These are phyloP conservation scores for Egretta garzetta DNA, from an alignment of 2,113 vertebrate genomes.

Conservation along the genomic window DNA sequence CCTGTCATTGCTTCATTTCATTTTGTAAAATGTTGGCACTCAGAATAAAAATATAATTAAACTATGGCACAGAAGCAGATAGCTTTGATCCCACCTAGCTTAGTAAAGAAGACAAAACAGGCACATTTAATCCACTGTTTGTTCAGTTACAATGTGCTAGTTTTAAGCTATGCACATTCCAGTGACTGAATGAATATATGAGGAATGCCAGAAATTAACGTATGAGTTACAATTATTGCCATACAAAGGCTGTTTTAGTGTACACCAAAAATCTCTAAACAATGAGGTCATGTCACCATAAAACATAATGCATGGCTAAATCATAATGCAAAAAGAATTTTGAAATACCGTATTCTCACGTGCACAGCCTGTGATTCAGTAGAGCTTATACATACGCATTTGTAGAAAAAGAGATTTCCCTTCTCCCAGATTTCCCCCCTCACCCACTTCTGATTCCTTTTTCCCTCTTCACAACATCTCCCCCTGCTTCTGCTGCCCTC, in stretches of 20 bases:
- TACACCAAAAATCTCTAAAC: constrained; percentile 33
- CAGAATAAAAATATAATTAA: constrained; percentile 60
- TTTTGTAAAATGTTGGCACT: constrained; percentile 43
- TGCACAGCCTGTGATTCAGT: neutral
- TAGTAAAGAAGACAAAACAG: constrained; percentile 55
- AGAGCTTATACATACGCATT: neutral
- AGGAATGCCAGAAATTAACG: constrained; percentile 30
- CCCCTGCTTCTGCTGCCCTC: constrained; percentile 48
- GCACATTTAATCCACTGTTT: constrained; percentile 58
- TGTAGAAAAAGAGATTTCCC: neutral
- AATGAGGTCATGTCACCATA: constrained; percentile 2
- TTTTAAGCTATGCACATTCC: constrained; percentile 45
- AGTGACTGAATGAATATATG: neutral
- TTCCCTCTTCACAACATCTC: neutral
- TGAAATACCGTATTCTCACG: neutral
- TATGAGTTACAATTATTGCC: constrained; percentile 24
- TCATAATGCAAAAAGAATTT: neutral
- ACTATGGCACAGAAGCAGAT: constrained; percentile 38
- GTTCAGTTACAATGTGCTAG: constrained; percentile 33
- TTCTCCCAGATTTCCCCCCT: neutral
- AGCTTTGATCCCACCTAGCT: constrained; percentile 59
- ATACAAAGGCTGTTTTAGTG: constrained; percentile 14
- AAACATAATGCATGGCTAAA: constrained; percentile 21
- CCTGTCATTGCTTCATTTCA: neutral
- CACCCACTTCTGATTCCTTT: neutral